Evolutionary conservation across 2,888 invertebrate species (phyloP).

Genomic region (Eustalomyia histrio): DNA sequence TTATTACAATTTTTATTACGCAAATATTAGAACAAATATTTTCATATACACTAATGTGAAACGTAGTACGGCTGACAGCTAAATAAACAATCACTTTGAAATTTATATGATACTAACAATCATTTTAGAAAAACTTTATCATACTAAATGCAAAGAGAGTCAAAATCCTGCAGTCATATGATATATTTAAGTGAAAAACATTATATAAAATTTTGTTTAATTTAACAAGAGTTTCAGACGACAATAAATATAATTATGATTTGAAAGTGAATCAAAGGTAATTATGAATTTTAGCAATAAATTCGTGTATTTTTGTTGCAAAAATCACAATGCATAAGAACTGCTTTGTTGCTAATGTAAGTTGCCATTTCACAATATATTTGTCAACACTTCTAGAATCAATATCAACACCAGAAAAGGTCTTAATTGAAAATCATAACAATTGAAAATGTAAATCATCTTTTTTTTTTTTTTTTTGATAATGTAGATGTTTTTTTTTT

Average conservation of each 20-base stretch:
- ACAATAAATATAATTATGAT: neutral
- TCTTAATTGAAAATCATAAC: too few relatives aligned
- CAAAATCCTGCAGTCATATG: conserved; percentile 1
- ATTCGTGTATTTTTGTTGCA: too few relatives aligned
- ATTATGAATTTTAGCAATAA: too few relatives aligned
- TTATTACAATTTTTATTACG: neutral
- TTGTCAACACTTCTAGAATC: too few relatives aligned
- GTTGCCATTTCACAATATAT: too few relatives aligned
- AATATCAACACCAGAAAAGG: too few relatives aligned
- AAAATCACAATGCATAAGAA: too few relatives aligned
- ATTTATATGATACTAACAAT: neutral
- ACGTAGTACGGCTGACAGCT: neutral
- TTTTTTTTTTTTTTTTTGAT: too few relatives aligned
- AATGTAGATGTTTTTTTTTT: too few relatives aligned
- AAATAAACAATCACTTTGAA: neutral
- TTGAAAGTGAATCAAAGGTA: neutral
- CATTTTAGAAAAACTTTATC: neutral
- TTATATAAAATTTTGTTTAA: neutral
- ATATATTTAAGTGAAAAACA: neutral
- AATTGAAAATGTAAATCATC: too few relatives aligned
- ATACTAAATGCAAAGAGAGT: neutral
- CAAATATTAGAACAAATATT: conserved; percentile 2
- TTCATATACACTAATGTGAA: neutral
- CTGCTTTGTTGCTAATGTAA: too few relatives aligned
- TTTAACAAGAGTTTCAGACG: neutral